Percentiles rank a stretch among this genome's conserved stretches.
These are phyloP conservation scores for Apotomis turbidana DNA, from an alignment of 2,888 invertebrate genomes.

Conservation along the genomic window DNA sequence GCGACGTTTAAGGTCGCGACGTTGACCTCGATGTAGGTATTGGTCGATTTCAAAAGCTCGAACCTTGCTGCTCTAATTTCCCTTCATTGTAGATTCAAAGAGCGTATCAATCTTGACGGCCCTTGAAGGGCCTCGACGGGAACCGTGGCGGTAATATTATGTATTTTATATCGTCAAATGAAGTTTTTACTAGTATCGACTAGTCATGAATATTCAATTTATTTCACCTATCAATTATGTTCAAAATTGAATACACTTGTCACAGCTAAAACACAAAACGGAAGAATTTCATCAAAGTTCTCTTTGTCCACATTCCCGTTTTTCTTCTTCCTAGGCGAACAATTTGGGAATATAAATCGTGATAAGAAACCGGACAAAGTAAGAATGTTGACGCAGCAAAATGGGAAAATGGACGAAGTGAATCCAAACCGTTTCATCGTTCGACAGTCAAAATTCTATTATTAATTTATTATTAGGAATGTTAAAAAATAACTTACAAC, in stretches of 20 bases:
- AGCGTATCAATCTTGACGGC: slow-evolving; percentile 75
- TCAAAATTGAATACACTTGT: background rate
- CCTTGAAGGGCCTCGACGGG: slow-evolving; percentile 68
- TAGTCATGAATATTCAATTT: background rate
- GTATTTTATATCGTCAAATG: slow-evolving; percentile 31
- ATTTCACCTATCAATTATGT: background rate
- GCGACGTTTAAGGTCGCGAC: slow-evolving; percentile 74
- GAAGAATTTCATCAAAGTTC: too few species aligned
- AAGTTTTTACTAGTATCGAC: slow-evolving; percentile 2
- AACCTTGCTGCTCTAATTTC: slow-evolving; percentile 82
- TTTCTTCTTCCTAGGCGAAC: too few species aligned
- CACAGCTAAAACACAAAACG: too few species aligned
- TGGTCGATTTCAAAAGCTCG: slow-evolving; percentile 77
- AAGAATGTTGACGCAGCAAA: too few species aligned
- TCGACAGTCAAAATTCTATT: background rate
- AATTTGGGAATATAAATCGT: too few species aligned
- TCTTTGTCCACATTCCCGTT: too few species aligned
- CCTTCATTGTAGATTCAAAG: slow-evolving; percentile 80
- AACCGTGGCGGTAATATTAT: slow-evolving; percentile 23
- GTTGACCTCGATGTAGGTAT: slow-evolving; percentile 69
- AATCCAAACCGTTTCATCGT: too few species aligned
- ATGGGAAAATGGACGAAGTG: too few species aligned
- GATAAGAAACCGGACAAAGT: too few species aligned
- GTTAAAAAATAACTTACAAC: slow-evolving; percentile 64
- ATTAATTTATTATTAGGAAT: background rate